Evolutionary conservation across 2,113 vertebrate species (phyloP), one percentile per base, ranked within the genome.

Genomic region (Dasyprocta punctata): DNA sequence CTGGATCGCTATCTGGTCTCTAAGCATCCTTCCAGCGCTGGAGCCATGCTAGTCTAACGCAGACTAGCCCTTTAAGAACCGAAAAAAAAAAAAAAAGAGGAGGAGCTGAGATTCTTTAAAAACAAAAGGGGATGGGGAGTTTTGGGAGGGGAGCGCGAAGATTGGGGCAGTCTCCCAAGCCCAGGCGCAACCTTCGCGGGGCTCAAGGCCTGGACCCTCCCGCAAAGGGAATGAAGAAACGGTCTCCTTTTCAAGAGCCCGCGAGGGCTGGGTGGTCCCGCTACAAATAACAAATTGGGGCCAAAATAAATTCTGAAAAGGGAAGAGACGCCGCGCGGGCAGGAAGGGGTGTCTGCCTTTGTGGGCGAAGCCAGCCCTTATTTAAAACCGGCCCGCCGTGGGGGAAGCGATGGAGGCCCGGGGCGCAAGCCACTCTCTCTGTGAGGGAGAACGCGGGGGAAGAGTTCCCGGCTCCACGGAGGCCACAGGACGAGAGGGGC

Each of bases 31-130:
- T 96, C 94, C 96, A 89, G 94, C 92, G 58, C 92, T 2, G 52
- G 44, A 82, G 63, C 47, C 80, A 1, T 3, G 83, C 80, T 41
- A 60, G 63, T 82, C 69, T 81, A 60, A 69, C 41, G 84, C 87
- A 65, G 81, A 30, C 89, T 97, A 93, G 95, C 96, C 95, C 97
- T 97, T 97, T 98, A 97, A 97, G 96, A 95, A 90, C 89, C 38
- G 44, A 60, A 92, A 97, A 83, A 96, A 83, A 71, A 63, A 90
- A 63, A 90, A 84, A 96, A 84, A 61, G 93, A 89, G 97, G 97
- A 97, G 98, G 98, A 97, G 98, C 97, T 89, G 97, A 95, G 91
- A 97, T 94, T 97, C 78, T 95, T 96, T 96, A 98, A 98, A 98
- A 98, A 98, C 94, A 97, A 97, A 97, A 97, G 94, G 80, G 97